Percentiles rank a stretch among this genome's conserved stretches.
phyloP scores from a whole-genome alignment of 2,797 vertebrate species.

The Melanogrammus aeglefinus region DNA sequence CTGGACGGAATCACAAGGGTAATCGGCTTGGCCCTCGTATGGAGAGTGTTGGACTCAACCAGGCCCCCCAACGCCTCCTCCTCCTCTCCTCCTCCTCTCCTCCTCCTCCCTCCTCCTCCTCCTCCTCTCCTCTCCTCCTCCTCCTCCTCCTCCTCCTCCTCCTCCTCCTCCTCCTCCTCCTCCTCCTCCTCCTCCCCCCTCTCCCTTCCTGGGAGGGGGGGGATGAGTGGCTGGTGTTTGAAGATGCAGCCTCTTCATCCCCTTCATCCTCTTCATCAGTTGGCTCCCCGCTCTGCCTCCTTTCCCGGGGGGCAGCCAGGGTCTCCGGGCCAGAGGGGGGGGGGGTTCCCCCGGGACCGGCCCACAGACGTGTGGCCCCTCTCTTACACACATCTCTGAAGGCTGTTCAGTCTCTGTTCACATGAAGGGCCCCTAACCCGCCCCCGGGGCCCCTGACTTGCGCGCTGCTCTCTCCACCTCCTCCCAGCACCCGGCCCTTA shows the following conservation, averaged over 20 bases:
- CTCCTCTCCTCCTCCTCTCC: too few species aligned
- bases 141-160: too few species aligned
- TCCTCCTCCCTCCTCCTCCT: too few species aligned
- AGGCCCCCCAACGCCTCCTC: not conserved
- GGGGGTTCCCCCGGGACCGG: too few species aligned
- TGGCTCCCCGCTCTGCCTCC: not conserved
- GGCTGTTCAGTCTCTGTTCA: not conserved
- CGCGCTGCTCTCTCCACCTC: too few species aligned
- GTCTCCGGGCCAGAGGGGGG: not conserved
- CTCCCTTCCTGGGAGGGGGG: conserved; percentile 15
- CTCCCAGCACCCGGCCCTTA: not conserved
- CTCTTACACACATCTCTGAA: not conserved
- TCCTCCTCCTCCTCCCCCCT: not conserved
- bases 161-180: too few species aligned
- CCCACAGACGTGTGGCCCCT: not conserved
- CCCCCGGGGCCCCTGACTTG: too few species aligned
- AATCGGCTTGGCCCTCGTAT: too few species aligned
- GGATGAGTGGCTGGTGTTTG: conserved; percentile 13
- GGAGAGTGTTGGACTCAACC: too few species aligned
- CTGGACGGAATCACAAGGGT: too few species aligned
- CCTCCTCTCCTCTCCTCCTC: too few species aligned
- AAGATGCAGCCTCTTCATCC: conserved; percentile 11
- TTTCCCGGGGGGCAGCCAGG: not conserved
- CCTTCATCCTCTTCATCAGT: conserved; percentile 8
- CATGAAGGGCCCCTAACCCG: not conserved